Evolutionary conservation across 2,797 vertebrate genomes (phyloP).

Genomic region (Calcarius lapponicus): DNA sequence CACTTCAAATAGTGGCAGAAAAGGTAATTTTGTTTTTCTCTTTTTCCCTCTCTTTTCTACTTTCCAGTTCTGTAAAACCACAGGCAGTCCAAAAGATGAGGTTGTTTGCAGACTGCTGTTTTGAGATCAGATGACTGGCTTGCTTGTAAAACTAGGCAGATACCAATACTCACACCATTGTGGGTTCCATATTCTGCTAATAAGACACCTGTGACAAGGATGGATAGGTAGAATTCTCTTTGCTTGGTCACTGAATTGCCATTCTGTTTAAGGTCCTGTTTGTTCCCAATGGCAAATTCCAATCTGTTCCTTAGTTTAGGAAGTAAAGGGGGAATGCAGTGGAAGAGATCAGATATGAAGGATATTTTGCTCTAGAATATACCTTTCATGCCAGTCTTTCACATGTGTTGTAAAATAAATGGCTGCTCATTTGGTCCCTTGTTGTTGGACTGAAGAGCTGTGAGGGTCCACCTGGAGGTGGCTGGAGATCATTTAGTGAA

Average conservation of each 20-base stretch:
- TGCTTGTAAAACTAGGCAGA: neutral
- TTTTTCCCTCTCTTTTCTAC: neutral
- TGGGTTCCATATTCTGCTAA: neutral
- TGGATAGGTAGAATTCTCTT: neutral
- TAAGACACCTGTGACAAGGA: neutral
- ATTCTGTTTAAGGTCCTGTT: neutral
- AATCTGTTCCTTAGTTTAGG: neutral
- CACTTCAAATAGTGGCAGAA: conserved; percentile 80
- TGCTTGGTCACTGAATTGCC: neutral
- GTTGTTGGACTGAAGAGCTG: neutral
- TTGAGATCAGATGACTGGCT: neutral
- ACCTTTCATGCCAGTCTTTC: neutral
- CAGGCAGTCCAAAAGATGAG: neutral
- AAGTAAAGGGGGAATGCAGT: neutral
- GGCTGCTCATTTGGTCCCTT: neutral
- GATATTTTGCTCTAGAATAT: neutral
- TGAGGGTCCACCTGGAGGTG: neutral
- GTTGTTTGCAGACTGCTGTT: neutral
- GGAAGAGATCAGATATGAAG: neutral
- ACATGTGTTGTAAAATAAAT: neutral
- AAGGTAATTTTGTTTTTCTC: conserved; percentile 77
- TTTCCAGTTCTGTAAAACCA: neutral
- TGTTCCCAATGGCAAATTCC: neutral
- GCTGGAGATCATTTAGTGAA: neutral
- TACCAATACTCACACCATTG: neutral